Conservation (phyloP, 2,888 invertebrate species). For the Gandaritis pyraliata region DNA sequence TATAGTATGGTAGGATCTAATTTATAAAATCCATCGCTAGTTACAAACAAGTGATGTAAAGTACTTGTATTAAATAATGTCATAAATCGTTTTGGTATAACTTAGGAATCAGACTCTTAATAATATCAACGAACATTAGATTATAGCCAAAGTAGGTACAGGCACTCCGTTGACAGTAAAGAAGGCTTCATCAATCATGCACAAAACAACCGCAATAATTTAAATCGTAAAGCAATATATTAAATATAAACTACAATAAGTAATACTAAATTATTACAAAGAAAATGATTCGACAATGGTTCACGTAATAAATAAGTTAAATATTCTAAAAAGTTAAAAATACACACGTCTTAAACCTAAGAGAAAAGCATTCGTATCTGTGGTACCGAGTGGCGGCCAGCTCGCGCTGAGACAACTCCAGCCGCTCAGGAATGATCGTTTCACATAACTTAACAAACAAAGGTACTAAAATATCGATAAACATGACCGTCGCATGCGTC, state of each 20-base stretch:
- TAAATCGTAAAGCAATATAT: conserved; percentile 81
- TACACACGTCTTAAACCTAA: conserved; percentile 83
- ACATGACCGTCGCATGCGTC: conserved; percentile 60
- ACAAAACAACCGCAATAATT: conserved; percentile 78
- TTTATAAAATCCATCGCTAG: conserved; percentile 72
- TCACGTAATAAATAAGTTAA: conserved; percentile 84
- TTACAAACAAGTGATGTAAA: conserved; percentile 54
- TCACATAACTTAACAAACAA: conserved; percentile 73
- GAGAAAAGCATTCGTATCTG: conserved; percentile 80
- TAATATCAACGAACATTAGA: conserved; percentile 56
- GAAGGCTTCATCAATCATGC: conserved; percentile 73
- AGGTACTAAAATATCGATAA: conserved; percentile 79
- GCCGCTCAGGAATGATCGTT: conserved; percentile 75
- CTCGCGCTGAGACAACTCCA: conserved; percentile 66
- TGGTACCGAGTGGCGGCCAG: conserved; percentile 50
- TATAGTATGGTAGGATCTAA: conserved; percentile 66
- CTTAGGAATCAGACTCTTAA: conserved; percentile 61
- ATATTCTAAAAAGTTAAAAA: conserved; percentile 84
- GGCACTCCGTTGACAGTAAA: conserved; percentile 78
- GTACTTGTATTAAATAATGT: conserved; percentile 54
- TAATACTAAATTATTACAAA: conserved; percentile 82
- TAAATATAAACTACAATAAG: conserved; percentile 79
- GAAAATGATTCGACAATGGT: conserved; percentile 80
- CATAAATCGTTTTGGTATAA: conserved; percentile 60
- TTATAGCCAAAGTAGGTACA: conserved; percentile 63